Conservation (phyloP, 2,797 vertebrate genomes). For the Gobio occitaniae region DNA sequence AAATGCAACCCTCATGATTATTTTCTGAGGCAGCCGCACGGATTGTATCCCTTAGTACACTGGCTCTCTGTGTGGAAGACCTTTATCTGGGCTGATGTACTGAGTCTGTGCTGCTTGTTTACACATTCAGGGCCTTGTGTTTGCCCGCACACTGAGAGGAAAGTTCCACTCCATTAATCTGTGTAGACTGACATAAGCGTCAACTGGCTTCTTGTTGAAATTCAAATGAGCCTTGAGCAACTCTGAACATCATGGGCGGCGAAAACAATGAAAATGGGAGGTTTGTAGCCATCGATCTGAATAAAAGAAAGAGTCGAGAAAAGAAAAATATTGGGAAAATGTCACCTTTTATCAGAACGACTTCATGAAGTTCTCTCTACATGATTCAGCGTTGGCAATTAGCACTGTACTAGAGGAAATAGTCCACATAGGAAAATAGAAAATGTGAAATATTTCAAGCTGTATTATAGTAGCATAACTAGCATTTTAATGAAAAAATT, state of each 20-base stretch:
- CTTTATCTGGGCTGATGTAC: constrained; percentile 49
- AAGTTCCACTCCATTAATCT: constrained; percentile 56
- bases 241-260: constrained; percentile 25
- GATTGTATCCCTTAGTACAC: constrained; percentile 39
- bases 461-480: background rate
- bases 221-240: constrained; percentile 50
- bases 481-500: background rate
- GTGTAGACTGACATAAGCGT: constrained; percentile 50
- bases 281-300: constrained; percentile 29
- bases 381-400: background rate
- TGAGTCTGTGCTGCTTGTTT: constrained; percentile 46
- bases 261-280: constrained; percentile 13
- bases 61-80: constrained; percentile 35
- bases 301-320: constrained; percentile 11
- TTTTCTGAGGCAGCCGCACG: constrained; percentile 37
- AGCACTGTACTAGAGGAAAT: background rate
- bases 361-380: background rate
- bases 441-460: background rate
- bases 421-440: background rate
- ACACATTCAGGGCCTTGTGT: constrained; percentile 44
- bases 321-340: background rate
- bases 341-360: constrained; percentile 3
- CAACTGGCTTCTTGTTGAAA: constrained; percentile 46
- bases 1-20: constrained; percentile 46
- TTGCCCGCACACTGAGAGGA: constrained; percentile 53